Conservation (phyloP, 1,140 invertebrate genomes). For the Macrobrachium nipponense region DNA sequence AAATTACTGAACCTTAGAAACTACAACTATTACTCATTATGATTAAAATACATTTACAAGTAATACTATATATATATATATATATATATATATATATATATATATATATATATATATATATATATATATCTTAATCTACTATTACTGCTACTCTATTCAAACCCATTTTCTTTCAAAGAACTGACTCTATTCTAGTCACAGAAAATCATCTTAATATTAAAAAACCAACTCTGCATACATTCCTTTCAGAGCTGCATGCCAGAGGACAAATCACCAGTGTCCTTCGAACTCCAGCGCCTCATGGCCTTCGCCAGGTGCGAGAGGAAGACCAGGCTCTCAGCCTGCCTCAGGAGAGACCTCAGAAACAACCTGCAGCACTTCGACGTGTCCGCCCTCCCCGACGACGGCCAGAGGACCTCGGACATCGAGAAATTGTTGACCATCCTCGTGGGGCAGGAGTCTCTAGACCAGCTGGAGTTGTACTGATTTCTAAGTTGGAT, state of each 20-base stretch:
- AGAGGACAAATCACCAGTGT: conserved; percentile 20
- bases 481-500: neutral
- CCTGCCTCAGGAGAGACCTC: conserved; percentile 44
- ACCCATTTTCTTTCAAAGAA: neutral
- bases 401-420: neutral
- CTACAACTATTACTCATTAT: no score
- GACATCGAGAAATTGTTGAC: conserved; percentile 9
- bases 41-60: no score
- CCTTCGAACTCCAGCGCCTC: conserved; percentile 23
- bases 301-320: conserved; percentile 47
- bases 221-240: neutral
- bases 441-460: conserved; percentile 12
- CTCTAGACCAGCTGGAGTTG: conserved; percentile 3
- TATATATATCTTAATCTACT: no score
- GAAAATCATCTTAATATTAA: no score
- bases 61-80: no score
- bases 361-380: conserved; percentile 17
- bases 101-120: conserved; percentile 20
- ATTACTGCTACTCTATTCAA: no score
- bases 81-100: neutral
- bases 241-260: conserved; percentile 31
- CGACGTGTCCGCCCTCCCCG: conserved; percentile 18
- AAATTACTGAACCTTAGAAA: no score
- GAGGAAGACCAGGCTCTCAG: conserved; percentile 20
- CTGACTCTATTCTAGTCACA: neutral